Base-by-base conservation (phyloP, 2,113 vertebrate genomes). In the Cacatua alba region DNA sequence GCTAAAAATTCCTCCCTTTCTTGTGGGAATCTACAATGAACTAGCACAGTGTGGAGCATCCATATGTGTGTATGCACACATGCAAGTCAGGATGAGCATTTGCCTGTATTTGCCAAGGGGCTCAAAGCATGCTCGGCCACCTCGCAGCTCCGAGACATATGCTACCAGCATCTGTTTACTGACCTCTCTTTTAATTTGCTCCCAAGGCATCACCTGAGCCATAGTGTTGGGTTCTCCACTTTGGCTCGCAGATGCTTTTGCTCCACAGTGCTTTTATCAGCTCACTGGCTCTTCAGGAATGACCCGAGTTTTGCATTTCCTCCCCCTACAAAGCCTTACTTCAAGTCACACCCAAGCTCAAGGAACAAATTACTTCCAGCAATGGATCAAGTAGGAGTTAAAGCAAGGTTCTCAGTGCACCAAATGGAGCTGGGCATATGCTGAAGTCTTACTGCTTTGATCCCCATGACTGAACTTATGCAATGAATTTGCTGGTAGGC, bases 1-100 rank as follows among this genome's bases (percentile, higher is more conserved):
- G 67, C 48, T 90, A 65, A 57, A 72, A 82, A 62, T 80, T 94
- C 82, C 67, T 87, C 59, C 63, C 67, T 92, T 93, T 93, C 94
- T 93, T 80, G 75, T 94, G 94, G 92, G 85, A 90, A 69, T 71
- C 67, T 60, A 3, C 35, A 75, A 82, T 6, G 39, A 88, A 63
- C 49, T 72, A 53, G 53, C 52, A 31, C 65, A 44, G 57, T 2
- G 33, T 64, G 49, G 78, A 85, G 31, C 39, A 79, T 51, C 70
- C 78, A 72, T 60, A 80, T 86, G 94, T 17, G 31, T 7, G 25
- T 1, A 1, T 2, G 11, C 72, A 77, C 4, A 3, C 55, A 43
- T 17, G 28, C 51, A 68, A 81, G 31, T 20, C 5, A 8, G 35
- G 33, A 17, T 25, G 35, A 92, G 55, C 4, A 3, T 57, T 62